These are phyloP conservation scores for Nipponia nippon DNA, from an alignment of 2,113 vertebrate species.

Conservation along the genomic window DNA sequence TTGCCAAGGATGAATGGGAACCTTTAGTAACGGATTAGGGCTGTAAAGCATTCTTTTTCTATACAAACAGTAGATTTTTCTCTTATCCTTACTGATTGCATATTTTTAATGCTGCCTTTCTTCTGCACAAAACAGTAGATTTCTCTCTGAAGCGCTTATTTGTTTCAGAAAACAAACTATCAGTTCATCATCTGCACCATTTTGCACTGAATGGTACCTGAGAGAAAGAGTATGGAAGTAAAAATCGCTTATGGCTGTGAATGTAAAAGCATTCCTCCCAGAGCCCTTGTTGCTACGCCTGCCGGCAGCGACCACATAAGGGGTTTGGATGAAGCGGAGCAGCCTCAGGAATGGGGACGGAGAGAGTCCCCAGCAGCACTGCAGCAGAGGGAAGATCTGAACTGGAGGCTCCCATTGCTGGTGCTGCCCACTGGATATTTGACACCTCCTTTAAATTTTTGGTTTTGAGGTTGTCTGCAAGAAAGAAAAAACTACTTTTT, in stretches of 20 bases:
- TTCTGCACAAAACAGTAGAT: background rate
- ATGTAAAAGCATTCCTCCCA: background rate
- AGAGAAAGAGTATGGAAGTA: background rate
- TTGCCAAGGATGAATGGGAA: conserved; percentile 66
- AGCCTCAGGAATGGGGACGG: background rate
- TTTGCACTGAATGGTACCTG: background rate
- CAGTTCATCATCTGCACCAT: background rate
- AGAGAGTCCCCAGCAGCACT: background rate
- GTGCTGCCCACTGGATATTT: background rate
- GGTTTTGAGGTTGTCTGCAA: background rate
- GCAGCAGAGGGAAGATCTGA: background rate
- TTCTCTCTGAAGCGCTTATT: background rate
- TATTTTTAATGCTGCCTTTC: background rate
- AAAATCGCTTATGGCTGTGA: background rate
- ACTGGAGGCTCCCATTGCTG: background rate
- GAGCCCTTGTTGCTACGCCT: background rate
- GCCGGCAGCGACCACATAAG: background rate
- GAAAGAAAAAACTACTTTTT: background rate
- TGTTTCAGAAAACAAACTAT: background rate
- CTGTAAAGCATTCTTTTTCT: conserved; percentile 42
- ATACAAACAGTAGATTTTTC: background rate
- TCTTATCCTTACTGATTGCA: background rate
- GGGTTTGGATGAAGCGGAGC: fast-evolving
- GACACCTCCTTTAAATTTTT: background rate
- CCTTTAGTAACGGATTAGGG: conserved; percentile 59